Base-by-base conservation (phyloP, 2,113 vertebrate genomes). In the Sinocyclocheilus maitianheensis region DNA sequence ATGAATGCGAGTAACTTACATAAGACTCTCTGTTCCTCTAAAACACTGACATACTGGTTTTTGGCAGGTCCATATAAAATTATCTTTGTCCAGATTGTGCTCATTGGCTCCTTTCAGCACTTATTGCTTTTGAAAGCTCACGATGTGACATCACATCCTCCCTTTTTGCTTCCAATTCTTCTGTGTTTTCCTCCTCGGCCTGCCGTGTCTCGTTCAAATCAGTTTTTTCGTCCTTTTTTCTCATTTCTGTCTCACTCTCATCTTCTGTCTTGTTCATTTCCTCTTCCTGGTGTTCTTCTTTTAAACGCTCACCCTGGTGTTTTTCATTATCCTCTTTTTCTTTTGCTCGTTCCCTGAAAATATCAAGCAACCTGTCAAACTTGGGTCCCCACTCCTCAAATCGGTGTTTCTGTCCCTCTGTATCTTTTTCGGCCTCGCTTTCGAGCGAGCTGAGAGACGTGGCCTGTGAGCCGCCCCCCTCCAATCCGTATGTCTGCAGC, bases 401-500 rank as follows among this genome's bases (percentile, higher is more conserved):
- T 6, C 30, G 55, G 22, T 67, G 40, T 24, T 84, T 85, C 34
- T 75, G 89, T 0, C 13, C 74, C 60, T 84, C 90, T 0, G 86
- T 76, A 63, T 93, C 93, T 86, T 89, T 90, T 75, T 92, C 94
- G 0, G 85, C 93, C 4, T 93, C 91, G 0, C 96, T 97, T 90
- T 96, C 95, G 82, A 97, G 93, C 0, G 96, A 97, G 88, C 97
- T 97, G 91, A 97, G 95, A 0, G 96, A 97, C 89, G 94, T 95
- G 0, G 96, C 96, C 83, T 95, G 91, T 0, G 96, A 97, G 55
- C 95, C 95, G 0, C 92, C 92, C 30, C 97, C 97, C 91, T 97
- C 97, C 0, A 96, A 95, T 88, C 96, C 96, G 0, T 97, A 97
- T 63, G 96, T 96, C 93, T 97, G 96, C 91, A 97, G 94, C 40